Conservation (phyloP, 64 coral and sea anemone genomes). For the Stichodactyla helianthus region DNA sequence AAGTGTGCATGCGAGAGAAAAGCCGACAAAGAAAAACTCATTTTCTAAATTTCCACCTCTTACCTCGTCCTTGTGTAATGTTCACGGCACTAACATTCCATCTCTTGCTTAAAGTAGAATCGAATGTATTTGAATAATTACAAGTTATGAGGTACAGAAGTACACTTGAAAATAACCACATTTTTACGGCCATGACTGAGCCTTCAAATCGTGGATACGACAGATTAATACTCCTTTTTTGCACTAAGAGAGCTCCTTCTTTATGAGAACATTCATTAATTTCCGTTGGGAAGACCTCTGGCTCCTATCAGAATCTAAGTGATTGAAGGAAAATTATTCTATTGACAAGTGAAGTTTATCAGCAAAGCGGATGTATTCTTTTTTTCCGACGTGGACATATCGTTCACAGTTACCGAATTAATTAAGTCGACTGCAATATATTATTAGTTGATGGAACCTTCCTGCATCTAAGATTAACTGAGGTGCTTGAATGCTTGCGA, state of each 20-base stretch:
- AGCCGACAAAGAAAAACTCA: background rate
- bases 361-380: background rate
- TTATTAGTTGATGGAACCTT: background rate
- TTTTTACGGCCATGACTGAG: background rate
- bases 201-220: background rate
- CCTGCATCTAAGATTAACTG: background rate
- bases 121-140: background rate
- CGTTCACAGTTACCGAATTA: background rate
- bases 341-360: background rate
- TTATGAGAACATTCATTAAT: background rate
- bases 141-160: background rate
- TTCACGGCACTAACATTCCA: background rate
- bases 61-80: background rate
- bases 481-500: too few species aligned
- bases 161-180: background rate
- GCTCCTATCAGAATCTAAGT: background rate
- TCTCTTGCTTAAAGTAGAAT: background rate
- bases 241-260: background rate
- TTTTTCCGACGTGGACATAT: too few species aligned
- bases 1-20: background rate
- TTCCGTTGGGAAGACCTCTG: background rate
- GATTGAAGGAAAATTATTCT: background rate
- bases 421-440: background rate
- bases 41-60: background rate
- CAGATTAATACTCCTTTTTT: too few species aligned